Evolutionary conservation across 2,888 invertebrate genomes (phyloP), one percentile per base, ranked within the genome.

Genomic region (Megalurothrips usitatus): DNA sequence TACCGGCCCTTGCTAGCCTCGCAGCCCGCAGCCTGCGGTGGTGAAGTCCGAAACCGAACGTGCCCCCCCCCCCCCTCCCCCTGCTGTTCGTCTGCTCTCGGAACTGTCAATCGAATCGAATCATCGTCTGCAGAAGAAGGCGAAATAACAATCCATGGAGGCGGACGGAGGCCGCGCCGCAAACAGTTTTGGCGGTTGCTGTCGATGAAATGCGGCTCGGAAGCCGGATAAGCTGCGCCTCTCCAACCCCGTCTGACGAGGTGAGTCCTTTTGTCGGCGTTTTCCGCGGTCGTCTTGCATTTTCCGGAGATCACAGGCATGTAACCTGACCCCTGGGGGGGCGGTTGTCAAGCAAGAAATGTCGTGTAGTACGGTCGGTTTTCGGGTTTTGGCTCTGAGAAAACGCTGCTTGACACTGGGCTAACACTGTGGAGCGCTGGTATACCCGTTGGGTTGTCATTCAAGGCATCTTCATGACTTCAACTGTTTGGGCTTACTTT

Each of bases 271-370:
- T 2, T 6, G 58, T 58, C 17, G 58, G 17, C 58, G 6, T 19
- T 58, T 58, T 1, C 14, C 14, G 17, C 14, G 14, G 58, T 58
- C 58, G 58, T 58, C 6, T 58, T 58, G 17, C 58, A 17, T 58
- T 58, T 43, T 4, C 6, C 34, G 34, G 34, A 43, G 58, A 17
- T 11, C 23, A 75, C 26, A 75, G 26, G 23, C n/a, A 75, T 26
- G 68, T 75, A 75, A 75, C 68, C 68, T 75, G 26, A 75, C 26
- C 1, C 26, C 26, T 23, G 4, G 14, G 34, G 68, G 23, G 11
- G 68, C 68, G 68, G 68, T 75, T 75, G 68, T 75, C 68, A 75
- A 75, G 68, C 68, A 75, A 75, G 23, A 23, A 75, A 19, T 58
- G 58, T 58, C 6, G 14, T 58, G 58, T 58, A 19, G 58, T 4